Evolutionary conservation across 2,888 invertebrate genomes (phyloP), one percentile per base, ranked within the genome.

Genomic region (Silvanus unidentatus): DNA sequence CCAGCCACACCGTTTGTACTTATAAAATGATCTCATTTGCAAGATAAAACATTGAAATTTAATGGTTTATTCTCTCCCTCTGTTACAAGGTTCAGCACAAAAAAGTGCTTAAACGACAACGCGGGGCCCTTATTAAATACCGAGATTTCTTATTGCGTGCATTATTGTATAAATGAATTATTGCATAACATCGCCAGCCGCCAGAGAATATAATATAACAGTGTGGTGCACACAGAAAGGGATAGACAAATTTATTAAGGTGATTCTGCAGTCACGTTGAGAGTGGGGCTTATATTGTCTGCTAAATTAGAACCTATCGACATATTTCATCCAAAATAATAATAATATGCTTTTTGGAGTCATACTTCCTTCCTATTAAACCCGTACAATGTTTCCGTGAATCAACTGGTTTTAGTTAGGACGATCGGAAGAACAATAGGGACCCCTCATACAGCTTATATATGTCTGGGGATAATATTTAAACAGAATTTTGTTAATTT

Each of bases 31-130:
- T 39, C 51, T 49, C 49, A 47, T 48, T 51, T 47, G 45, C 51
- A 45, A 47, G 47, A 49, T 43, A 51, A 48, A 48, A 48, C 52
- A 53, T 47, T 44, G 44, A 52, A 55, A 50, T 52, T 47, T 48
- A 48, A 49, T 48, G 53, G 47, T 42, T 44, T n/a, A n/a, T n/a
- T 44, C 39, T 42, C 43, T 16, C 41, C 22, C 22, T 22, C 22
- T 22, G 22, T 5, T 8, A 22, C 22, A 22, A n/a, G n/a, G n/a
- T n/a, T n/a, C n/a, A n/a, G n/a, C 22, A 22, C 22, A 22, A 22
- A 22, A 22, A 22, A 22, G 22, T 22, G 22, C 22, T 22, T 22
- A 22, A 22, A 22, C 32, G n/a, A 32, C 12, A 32, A 32, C 32
- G 32, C 12, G 3, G 32, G 12, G 32, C 11, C 12, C 32, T 32